Base-by-base conservation (phyloP, 2,888 invertebrate species). In the Nemapogon koenigi region DNA sequence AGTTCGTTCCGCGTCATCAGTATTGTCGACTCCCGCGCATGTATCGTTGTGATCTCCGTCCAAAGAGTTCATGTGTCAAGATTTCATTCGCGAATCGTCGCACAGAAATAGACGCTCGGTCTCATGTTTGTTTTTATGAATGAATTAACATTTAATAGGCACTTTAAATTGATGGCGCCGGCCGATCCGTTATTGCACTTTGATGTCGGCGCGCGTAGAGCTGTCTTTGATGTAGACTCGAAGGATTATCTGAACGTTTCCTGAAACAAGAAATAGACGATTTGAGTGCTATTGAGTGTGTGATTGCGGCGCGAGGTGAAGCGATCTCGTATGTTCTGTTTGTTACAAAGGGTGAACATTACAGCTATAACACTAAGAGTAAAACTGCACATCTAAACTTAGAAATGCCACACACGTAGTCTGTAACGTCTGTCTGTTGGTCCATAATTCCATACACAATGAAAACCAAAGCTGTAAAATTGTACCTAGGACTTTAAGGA, bases 111-210 rank as follows among this genome's bases (percentile, higher is more conserved):
- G 59, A 53, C 43, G 14, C n/a, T 13, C 25, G 27, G 27, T 51
- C 54, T 54, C 72, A 73, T 75, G 69, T 71, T 75, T 71, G 67
- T 69, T 71, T 72, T 71, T 72, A 72, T 71, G 68, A 66, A 71
- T 68, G 65, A 61, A 68, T 69, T 62, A 62, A 58, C 51, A 55
- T 65, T 65, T 64, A 65, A 69, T 67, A 57, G 61, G 53, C 54
- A 51, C 59, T 52, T 47, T 49, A 52, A 53, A 56, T 59, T 55
- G 55, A 52, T 51, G 60, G 51, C 50, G 49, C 57, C 46, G 45
- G 36, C 35, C 28, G 48, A 51, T 49, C n/a, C 13, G 16, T 17
- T 8, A 28, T 26, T 26, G 37, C 28, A 18, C 37, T 37, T 37
- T 37, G 37, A 37, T 37, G 37, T 67, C 65, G 60, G 62, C 51